Percentiles rank a stretch among this genome's conserved stretches.
Evolutionary conservation across 1,140 invertebrate species (phyloP).

Genomic region (Bradysia coprophila): DNA sequence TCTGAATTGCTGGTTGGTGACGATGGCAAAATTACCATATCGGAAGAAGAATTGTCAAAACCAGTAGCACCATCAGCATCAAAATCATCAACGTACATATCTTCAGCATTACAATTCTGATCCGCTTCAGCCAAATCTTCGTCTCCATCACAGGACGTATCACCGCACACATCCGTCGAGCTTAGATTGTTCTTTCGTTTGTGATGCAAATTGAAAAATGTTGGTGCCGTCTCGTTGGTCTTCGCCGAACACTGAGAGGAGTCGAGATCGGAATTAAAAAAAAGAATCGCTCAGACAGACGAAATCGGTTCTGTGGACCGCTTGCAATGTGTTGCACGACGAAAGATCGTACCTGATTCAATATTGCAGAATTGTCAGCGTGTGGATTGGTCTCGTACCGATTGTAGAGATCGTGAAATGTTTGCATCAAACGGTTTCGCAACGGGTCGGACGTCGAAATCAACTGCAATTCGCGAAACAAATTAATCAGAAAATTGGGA

Average conservation of each 20-base stretch:
- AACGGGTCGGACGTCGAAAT: constrained; percentile 40
- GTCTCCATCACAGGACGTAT: constrained; percentile 7
- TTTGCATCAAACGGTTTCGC: constrained; percentile 35
- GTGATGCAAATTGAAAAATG: neutral
- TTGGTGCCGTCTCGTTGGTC: neutral
- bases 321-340: no score
- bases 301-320: no score
- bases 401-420: constrained; percentile 28
- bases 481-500: constrained; percentile 44
- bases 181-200: neutral
- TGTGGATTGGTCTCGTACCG: constrained; percentile 1
- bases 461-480: constrained; percentile 41
- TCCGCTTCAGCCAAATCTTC: constrained; percentile 32
- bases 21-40: no score
- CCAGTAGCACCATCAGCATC: neutral
- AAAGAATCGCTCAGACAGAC: no score
- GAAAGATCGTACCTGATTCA: neutral
- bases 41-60: no score
- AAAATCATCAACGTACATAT: neutral
- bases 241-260: neutral
- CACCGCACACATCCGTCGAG: neutral
- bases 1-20: no score
- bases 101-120: constrained; percentile 12
- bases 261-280: neutral
- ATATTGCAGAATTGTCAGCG: neutral